Evolutionary conservation across 2,797 vertebrate species (phyloP).

Genomic region (Zalophus californianus): DNA sequence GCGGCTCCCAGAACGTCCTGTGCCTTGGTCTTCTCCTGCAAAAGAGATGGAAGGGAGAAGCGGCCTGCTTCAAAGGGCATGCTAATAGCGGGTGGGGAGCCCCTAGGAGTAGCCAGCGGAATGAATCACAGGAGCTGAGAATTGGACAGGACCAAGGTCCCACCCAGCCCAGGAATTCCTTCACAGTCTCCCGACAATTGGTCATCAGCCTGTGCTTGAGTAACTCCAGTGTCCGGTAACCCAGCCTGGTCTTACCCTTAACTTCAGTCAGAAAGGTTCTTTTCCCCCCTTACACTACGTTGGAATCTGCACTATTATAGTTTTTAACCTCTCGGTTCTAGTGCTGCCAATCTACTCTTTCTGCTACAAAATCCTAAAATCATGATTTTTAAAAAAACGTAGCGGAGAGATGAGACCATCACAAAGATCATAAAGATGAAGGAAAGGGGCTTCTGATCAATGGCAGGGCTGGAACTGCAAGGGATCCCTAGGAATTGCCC

Average conservation of each 20-base stretch:
- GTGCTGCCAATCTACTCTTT: background rate
- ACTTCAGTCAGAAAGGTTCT: constrained; percentile 34
- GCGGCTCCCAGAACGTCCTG: constrained; percentile 85
- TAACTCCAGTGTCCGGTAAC: constrained; percentile 60
- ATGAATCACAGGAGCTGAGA: constrained; percentile 80
- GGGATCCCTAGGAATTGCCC: background rate
- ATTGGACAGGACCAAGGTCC: constrained; percentile 74
- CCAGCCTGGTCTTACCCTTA: constrained; percentile 39
- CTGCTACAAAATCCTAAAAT: background rate
- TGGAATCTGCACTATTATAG: background rate
- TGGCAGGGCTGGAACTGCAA: background rate
- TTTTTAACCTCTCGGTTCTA: background rate
- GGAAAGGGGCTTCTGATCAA: background rate
- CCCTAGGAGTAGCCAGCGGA: constrained; percentile 69
- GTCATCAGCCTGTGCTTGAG: constrained; percentile 66
- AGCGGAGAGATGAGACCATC: background rate
- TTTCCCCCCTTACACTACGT: background rate
- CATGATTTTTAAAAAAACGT: background rate
- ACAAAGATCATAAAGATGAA: background rate
- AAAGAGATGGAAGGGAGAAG: constrained; percentile 55
- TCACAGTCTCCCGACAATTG: constrained; percentile 72
- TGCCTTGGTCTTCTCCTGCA: constrained; percentile 86
- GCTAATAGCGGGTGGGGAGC: constrained; percentile 68
- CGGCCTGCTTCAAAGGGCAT: constrained; percentile 55
- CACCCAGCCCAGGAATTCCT: constrained; percentile 81